Percentiles rank a stretch among this genome's conserved stretches.
These are phyloP conservation scores for Microchrysa polita DNA, from an alignment of 2,888 invertebrate species.

Conservation along the genomic window DNA sequence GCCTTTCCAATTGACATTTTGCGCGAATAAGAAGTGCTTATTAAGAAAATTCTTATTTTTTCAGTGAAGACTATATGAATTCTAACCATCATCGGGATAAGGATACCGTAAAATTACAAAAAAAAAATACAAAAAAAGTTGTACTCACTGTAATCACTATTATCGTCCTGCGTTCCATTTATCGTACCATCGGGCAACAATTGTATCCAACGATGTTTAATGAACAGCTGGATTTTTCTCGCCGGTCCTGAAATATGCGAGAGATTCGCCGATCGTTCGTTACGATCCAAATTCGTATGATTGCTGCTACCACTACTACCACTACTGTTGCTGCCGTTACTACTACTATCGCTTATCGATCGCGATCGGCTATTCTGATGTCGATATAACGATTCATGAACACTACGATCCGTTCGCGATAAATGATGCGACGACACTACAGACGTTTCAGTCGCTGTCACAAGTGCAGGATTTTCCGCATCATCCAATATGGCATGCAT, in stretches of 20 bases:
- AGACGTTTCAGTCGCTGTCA: slow-evolving; percentile 29
- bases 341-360: slow-evolving; percentile 46
- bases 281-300: slow-evolving; percentile 62
- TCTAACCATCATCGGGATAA: too few species aligned
- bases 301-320: slow-evolving; percentile 58
- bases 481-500: slow-evolving; percentile 46
- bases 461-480: neutral
- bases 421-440: slow-evolving; percentile 49
- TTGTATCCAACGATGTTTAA: slow-evolving; percentile 85
- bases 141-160: slow-evolving; percentile 85
- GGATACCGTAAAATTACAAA: too few species aligned
- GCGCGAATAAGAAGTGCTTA: too few species aligned
- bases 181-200: slow-evolving; percentile 85
- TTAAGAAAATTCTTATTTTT: too few species aligned
- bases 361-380: slow-evolving; percentile 46
- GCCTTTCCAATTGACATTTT: too few species aligned
- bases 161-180: slow-evolving; percentile 82
- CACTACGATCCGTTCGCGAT: slow-evolving; percentile 64
- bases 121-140: slow-evolving; percentile 22
- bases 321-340: slow-evolving; percentile 51
- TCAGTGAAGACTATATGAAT: too few species aligned
- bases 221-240: slow-evolving; percentile 84
- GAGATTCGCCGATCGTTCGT: slow-evolving; percentile 80
- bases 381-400: slow-evolving; percentile 52
- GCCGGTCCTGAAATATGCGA: slow-evolving; percentile 82